phyloP scores from a whole-genome alignment of 2,888 invertebrate species.

The Griposia aprilina region DNA sequence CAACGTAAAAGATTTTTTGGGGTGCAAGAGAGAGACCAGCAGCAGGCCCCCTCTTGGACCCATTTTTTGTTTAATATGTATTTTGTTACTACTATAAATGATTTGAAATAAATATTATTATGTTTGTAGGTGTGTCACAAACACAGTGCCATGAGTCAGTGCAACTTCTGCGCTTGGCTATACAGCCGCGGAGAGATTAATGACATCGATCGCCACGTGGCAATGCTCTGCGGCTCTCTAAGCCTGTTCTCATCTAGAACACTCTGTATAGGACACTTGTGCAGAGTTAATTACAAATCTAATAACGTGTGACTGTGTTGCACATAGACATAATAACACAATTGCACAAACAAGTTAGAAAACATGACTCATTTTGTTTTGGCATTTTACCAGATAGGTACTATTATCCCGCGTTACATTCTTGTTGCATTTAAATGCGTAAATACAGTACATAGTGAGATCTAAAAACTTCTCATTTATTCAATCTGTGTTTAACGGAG shows the following conservation, averaged over 20 bases:
- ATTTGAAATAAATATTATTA: neutral
- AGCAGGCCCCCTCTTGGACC: neutral
- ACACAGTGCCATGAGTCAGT: constrained; percentile 6
- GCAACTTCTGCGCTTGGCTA: constrained; percentile 37
- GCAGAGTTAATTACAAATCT: constrained; percentile 41
- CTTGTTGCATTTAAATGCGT: constrained; percentile 39
- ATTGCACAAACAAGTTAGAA: constrained; percentile 64
- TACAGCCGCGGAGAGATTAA: constrained; percentile 39
- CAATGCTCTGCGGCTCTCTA: constrained; percentile 33
- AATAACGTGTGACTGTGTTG: constrained; percentile 42
- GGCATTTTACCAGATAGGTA: constrained; percentile 71
- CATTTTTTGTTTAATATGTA: neutral
- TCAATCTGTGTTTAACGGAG: neutral
- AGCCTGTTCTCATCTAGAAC: constrained; percentile 49
- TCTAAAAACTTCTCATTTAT: constrained; percentile 16
- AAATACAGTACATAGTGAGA: constrained; percentile 3
- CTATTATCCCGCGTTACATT: constrained; percentile 54
- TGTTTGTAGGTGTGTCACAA: neutral
- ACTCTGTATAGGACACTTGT: constrained; percentile 21
- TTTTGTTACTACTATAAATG: neutral
- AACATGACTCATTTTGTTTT: constrained; percentile 68
- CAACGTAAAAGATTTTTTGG: neutral
- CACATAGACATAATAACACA: constrained; percentile 45
- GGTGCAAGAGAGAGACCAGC: neutral
- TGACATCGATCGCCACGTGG: constrained; percentile 49